A percentile compares a stretch with the other conserved stretches of the same genome.
These are phyloP conservation scores for Spondyliosoma cantharus DNA, from an alignment of 2,797 vertebrate genomes.

Conservation along the genomic window DNA sequence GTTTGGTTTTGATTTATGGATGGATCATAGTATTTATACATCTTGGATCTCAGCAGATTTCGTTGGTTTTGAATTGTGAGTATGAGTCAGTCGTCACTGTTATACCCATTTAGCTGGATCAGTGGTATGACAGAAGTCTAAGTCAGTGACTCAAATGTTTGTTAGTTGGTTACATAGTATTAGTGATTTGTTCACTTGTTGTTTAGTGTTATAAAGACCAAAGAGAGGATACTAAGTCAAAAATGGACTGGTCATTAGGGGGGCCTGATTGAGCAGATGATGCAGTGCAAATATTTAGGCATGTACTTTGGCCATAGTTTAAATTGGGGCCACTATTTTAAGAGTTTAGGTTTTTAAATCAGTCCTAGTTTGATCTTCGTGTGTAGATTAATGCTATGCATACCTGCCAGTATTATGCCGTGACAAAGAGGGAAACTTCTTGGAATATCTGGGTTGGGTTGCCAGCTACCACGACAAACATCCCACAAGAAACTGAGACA, in stretches of 20 bases:
- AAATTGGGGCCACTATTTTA: not conserved
- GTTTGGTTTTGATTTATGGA: slow-evolving; percentile 32
- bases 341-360: slow-evolving; percentile 16
- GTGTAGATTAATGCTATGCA: not conserved
- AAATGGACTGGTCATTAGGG: not conserved
- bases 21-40: slow-evolving; percentile 36
- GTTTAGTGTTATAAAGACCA: slow-evolving; percentile 9
- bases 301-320: slow-evolving; percentile 5
- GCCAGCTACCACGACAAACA: no score
- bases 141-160: not conserved
- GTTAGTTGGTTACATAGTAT: not conserved
- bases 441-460: no score
- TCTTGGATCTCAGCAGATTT: slow-evolving; percentile 32
- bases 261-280: slow-evolving; percentile 5
- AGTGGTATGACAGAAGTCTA: not conserved
- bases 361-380: not conserved
- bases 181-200: slow-evolving; percentile 14
- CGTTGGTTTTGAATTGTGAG: slow-evolving; percentile 1
- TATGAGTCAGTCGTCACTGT: slow-evolving; percentile 10
- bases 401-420: no score
- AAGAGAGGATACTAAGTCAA: not conserved
- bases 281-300: slow-evolving; percentile 19
- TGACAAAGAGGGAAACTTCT: no score
- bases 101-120: slow-evolving; percentile 11
- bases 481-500: no score